These are phyloP conservation scores for Chirona hameri DNA, from an alignment of 2,888 invertebrate species.

Conservation along the genomic window DNA sequence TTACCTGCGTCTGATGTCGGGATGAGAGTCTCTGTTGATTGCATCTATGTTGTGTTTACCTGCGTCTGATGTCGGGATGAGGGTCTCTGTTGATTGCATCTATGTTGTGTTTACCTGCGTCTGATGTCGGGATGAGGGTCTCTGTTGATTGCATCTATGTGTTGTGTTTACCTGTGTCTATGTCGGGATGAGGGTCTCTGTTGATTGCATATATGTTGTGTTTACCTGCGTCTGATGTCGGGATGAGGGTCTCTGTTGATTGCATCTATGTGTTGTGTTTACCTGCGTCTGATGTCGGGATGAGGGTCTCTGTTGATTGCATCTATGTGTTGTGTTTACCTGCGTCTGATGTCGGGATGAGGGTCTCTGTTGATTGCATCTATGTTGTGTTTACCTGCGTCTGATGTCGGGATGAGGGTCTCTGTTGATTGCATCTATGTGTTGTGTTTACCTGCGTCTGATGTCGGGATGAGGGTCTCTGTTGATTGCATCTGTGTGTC, in stretches of 20 bases:
- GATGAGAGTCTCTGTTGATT: too few relatives aligned
- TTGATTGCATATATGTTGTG: not conserved
- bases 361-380: too few relatives aligned
- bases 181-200: not conserved
- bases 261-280: too few relatives aligned
- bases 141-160: too few relatives aligned
- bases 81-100: too few relatives aligned
- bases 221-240: not conserved
- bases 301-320: too few relatives aligned
- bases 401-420: not conserved
- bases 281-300: not conserved
- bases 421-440: not conserved
- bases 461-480: too few relatives aligned
- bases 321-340: not conserved
- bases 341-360: not conserved
- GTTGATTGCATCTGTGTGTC: too few relatives aligned
- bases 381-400: too few relatives aligned
- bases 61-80: not conserved
- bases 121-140: not conserved
- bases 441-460: not conserved
- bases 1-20: not conserved
- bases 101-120: not conserved
- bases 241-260: too few relatives aligned
- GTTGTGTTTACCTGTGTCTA: too few relatives aligned
- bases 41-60: too few relatives aligned